Evolutionary conservation across 2,888 invertebrate species (phyloP), one percentile per base, ranked within the genome.

Genomic region (Scrobipalpa costella): DNA sequence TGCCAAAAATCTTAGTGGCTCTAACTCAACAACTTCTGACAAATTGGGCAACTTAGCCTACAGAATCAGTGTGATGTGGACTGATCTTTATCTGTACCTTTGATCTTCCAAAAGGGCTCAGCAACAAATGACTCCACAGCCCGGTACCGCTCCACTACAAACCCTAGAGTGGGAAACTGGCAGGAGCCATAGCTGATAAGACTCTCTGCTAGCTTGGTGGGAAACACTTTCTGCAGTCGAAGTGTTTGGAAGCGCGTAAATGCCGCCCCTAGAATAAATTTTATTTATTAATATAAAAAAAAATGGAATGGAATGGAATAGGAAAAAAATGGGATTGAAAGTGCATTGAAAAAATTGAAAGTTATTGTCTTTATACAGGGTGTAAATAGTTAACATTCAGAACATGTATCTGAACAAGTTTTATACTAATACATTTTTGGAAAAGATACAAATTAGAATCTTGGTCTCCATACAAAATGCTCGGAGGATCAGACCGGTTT

Each of bases 91-190:
- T 27, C 27, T 2, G 47, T 19, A 95, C 96, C 95, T 94, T 94
- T 95, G 57, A 99, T 93, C 85, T 97, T 98, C 99, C 99, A 99
- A 90, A 99, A 99, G 5, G 94, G 93, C 87, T 99, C 99, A 0
- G 97, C 92, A 8, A 98, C 94, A 86, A 99, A 99, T 68, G 94
- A 94, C 81, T 98, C 95, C 57, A 98, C 95, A 27, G 98, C 97
- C 79, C 98, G 95, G 81, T 96, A 99, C 61, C 99, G 93, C 84
- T 99, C 98, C 0, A 98, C 99, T n/a, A 99, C 99, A 93, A 99
- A 99, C 1, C 99, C 99, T n/a, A 99, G 91, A 0, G 99, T 99
- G 6, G 99, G 99, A 84, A 99, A 99, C 86, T 99, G 99, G 80
- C 99, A 99, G 65, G 98, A 98, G 1, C 99, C 99, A 83, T 99